phyloP scores from a whole-genome alignment of 2,113 vertebrate species.

The Struthidea cinerea region DNA sequence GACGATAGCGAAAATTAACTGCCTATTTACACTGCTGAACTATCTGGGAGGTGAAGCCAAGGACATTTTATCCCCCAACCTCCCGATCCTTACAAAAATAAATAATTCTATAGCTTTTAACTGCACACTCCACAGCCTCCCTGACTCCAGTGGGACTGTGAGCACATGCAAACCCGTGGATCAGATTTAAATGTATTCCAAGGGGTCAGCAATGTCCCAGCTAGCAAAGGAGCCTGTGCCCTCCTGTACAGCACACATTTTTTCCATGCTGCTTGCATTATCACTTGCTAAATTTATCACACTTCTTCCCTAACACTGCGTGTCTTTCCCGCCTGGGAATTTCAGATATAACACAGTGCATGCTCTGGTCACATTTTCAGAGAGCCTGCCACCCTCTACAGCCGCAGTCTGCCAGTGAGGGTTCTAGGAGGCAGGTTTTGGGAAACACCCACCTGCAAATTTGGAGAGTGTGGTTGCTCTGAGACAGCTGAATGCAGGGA shows the following conservation, averaged over 20 bases:
- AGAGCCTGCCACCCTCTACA: not conserved
- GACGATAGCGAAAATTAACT: not conserved
- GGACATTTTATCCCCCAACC: not conserved
- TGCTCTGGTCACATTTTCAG: not conserved
- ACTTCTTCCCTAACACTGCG: not conserved
- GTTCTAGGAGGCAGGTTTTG: not conserved
- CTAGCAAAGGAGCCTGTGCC: not conserved
- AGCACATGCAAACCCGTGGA: not conserved
- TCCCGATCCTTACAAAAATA: not conserved
- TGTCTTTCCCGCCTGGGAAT: constrained; percentile 1
- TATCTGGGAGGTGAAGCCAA: not conserved
- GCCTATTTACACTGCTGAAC: not conserved
- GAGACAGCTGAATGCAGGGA: not conserved
- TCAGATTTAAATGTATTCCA: not conserved
- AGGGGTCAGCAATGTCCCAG: not conserved
- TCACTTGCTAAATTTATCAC: constrained; percentile 35
- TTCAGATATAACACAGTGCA: not conserved
- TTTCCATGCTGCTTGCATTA: constrained; percentile 37
- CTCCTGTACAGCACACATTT: not conserved
- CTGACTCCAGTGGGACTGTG: not conserved
- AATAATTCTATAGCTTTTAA: not conserved
- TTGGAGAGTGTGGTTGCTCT: not conserved
- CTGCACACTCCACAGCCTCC: not conserved
- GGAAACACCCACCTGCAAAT: not conserved
- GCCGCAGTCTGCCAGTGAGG: not conserved